These are phyloP conservation scores for Nicator chloris DNA, from an alignment of 2,113 vertebrate species.

Conservation along the genomic window DNA sequence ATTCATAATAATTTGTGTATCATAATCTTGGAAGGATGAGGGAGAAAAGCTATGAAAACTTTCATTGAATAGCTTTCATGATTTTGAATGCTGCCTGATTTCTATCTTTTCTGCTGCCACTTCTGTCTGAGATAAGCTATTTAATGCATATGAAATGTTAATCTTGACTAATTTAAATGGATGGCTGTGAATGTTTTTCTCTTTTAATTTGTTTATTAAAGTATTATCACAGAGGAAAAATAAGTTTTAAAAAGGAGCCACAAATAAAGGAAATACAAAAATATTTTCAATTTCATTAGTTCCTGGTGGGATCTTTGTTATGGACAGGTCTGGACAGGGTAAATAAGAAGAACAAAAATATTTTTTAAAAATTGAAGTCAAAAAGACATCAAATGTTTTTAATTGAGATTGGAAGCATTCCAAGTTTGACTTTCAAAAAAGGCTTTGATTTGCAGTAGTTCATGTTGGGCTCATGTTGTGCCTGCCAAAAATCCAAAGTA, in stretches of 20 bases:
- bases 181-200: neutral
- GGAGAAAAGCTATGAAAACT: conserved; percentile 22
- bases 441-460: conserved; percentile 79
- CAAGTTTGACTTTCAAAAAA: conserved; percentile 78
- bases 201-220: neutral
- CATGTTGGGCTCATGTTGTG: conserved; percentile 79
- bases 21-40: neutral
- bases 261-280: neutral
- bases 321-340: neutral
- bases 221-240: neutral
- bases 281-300: neutral
- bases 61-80: neutral
- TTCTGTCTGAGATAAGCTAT: neutral
- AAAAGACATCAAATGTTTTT: conserved; percentile 74
- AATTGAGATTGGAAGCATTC: conserved; percentile 80
- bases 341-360: conserved; percentile 7
- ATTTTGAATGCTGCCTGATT: conserved; percentile 18
- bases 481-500: conserved; percentile 78
- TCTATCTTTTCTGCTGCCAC: neutral
- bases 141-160: conserved; percentile 7
- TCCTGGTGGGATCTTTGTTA: conserved; percentile 11
- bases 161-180: neutral
- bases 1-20: conserved; percentile 59
- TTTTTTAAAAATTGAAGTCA: conserved; percentile 38
- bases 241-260: neutral